Percentiles rank a stretch among this genome's conserved stretches.
Conservation (phyloP, 2,797 vertebrate genomes). For the Channa striata region DNA sequence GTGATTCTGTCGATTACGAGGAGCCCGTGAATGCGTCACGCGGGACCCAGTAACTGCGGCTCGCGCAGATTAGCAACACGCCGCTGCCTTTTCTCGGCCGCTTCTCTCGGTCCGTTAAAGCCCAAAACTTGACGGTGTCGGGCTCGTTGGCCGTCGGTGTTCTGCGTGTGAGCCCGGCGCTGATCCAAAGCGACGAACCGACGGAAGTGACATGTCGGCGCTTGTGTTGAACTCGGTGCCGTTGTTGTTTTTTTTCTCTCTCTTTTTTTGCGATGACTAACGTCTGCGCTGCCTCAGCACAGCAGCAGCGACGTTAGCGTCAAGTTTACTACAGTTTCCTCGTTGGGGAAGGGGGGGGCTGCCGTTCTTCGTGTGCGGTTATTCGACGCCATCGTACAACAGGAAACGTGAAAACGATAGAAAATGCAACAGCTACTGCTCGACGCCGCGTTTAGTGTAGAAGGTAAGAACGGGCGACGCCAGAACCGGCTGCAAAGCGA, state of each 20-base stretch:
- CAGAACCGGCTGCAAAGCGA: conserved; percentile 33
- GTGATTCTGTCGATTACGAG: not conserved
- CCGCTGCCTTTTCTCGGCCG: conserved; percentile 46
- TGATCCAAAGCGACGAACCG: conserved; percentile 26
- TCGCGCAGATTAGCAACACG: conserved; percentile 58
- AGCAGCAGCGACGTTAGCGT: conserved; percentile 22
- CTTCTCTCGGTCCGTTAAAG: not conserved
- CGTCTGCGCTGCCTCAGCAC: conserved; percentile 33
- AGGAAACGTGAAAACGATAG: not conserved
- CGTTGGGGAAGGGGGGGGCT: conserved; percentile 55
- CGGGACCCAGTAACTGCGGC: conserved; percentile 28
- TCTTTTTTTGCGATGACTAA: conserved; percentile 19
- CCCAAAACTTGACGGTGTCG: not conserved
- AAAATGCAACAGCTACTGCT: conserved; percentile 29
- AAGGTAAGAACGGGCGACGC: conserved; percentile 64
- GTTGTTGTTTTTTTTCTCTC: no score
- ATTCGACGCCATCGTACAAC: conserved; percentile 58
- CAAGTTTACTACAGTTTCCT: conserved; percentile 70
- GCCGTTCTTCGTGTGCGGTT: not conserved
- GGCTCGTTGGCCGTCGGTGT: not conserved
- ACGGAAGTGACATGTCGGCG: conserved; percentile 71
- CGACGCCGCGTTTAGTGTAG: conserved; percentile 27
- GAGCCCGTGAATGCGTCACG: conserved; percentile 32
- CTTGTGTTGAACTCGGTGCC: conserved; percentile 19
- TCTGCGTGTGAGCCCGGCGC: not conserved